Evolutionary conservation across 2,113 vertebrate species (phyloP).

Genomic region (Hippotragus niger): DNA sequence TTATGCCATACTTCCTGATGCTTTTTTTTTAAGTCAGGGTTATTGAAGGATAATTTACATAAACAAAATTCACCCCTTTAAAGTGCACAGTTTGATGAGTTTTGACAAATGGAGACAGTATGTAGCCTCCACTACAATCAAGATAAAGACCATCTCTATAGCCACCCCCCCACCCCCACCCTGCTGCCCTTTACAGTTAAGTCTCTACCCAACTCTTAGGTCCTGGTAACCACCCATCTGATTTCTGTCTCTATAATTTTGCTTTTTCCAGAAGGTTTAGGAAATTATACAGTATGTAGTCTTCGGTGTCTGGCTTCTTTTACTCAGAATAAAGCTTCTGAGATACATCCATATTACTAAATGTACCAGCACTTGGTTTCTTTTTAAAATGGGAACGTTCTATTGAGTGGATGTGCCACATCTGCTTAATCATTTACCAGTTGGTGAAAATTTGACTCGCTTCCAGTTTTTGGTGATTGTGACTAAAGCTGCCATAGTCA

Average conservation of each 20-base stretch:
- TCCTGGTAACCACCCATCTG: neutral
- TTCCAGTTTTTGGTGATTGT: neutral
- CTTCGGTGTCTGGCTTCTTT: neutral
- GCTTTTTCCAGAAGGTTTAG: neutral
- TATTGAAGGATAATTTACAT: neutral
- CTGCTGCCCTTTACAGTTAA: neutral
- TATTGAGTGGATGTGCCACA: neutral
- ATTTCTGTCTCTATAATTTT: neutral
- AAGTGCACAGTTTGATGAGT: neutral
- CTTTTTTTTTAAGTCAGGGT: neutral
- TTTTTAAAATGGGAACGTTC: neutral
- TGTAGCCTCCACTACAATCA: neutral
- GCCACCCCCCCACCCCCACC: fast-evolving
- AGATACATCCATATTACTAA: neutral
- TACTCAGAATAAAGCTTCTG: neutral
- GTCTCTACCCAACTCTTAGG: neutral
- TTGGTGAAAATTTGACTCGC: neutral
- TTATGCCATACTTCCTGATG: neutral
- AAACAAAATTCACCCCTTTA: neutral
- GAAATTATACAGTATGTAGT: neutral
- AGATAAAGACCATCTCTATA: neutral
- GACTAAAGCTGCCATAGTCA: neutral
- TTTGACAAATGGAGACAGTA: neutral
- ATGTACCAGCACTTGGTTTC: neutral
- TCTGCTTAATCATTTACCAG: neutral